phyloP scores from a whole-genome alignment of 1,140 invertebrate genomes.

The Agrilus planipennis region DNA sequence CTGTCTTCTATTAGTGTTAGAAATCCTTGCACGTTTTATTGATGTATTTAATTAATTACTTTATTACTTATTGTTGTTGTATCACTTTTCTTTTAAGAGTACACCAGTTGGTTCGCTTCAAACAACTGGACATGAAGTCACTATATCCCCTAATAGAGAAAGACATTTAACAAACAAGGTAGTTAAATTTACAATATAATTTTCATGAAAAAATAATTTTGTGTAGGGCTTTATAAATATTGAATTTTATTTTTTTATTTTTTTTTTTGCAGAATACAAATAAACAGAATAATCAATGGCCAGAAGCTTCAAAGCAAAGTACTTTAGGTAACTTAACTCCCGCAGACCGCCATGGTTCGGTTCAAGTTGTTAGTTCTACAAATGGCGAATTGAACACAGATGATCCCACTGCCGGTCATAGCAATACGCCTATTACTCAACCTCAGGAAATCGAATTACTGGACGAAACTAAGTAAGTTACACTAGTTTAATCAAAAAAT shows the following conservation, averaged over 20 bases:
- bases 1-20: too few species aligned
- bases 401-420: constrained; percentile 90
- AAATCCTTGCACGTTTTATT: too few species aligned
- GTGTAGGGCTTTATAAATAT: neutral
- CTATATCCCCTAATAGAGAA: constrained; percentile 80
- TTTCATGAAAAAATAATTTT: neutral
- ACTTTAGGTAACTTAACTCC: constrained; percentile 70
- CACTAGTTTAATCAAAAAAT: neutral
- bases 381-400: constrained; percentile 91
- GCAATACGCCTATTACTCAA: constrained; percentile 90
- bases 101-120: constrained; percentile 83
- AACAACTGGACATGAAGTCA: constrained; percentile 74
- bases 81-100: constrained; percentile 58
- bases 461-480: constrained; percentile 85
- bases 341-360: constrained; percentile 76
- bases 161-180: constrained; percentile 72
- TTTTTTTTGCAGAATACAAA: constrained; percentile 7
- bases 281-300: constrained; percentile 35
- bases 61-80: too few species aligned
- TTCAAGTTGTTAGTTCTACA: constrained; percentile 91
- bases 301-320: constrained; percentile 43
- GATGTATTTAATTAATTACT: too few species aligned
- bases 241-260: constrained; percentile 7
- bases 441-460: constrained; percentile 86
- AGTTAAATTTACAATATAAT: constrained; percentile 26